These are phyloP conservation scores for Hoplias malabaricus DNA, from an alignment of 2,113 vertebrate genomes.

Conservation along the genomic window DNA sequence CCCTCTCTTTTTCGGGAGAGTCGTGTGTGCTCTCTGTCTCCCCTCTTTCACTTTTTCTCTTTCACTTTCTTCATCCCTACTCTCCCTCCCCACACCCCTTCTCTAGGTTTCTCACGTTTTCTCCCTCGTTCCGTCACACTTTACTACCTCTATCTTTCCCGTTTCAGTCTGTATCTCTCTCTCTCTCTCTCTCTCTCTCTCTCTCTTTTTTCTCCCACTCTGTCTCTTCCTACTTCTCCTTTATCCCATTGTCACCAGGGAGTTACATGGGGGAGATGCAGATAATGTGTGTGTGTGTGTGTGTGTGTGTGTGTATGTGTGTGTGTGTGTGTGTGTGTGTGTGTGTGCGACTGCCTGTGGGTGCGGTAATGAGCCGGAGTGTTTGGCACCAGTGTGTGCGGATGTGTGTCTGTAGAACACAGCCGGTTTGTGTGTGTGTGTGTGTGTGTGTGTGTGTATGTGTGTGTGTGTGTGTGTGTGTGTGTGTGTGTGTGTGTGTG, in stretches of 20 bases:
- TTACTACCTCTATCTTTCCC: conserved; percentile 24
- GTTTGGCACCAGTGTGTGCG: neutral
- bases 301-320: neutral
- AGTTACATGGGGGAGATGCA: conserved; percentile 5
- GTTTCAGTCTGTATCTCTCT: conserved; percentile 12
- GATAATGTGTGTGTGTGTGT: conserved; percentile 18
- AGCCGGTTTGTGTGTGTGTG: neutral
- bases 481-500: neutral
- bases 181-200: conserved; percentile 9
- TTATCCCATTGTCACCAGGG: neutral
- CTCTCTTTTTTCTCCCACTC: conserved; percentile 15
- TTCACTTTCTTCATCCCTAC: too few relatives aligned
- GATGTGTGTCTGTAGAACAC: conserved; percentile 5
- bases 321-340: neutral
- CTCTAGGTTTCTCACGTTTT: conserved; percentile 3
- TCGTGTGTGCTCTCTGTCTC: conserved; percentile 19
- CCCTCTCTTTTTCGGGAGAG: conserved; percentile 39
- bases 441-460: neutral
- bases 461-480: neutral
- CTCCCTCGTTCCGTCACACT: neutral
- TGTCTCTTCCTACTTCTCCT: conserved; percentile 8
- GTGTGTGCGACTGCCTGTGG: conserved; percentile 3
- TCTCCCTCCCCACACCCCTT: neutral
- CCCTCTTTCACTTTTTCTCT: neutral
- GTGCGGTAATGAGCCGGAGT: neutral